Percentiles rank a stretch among this genome's conserved stretches.
Conservation (phyloP, 2,888 invertebrate genomes). For the Aspidiotus destructor region DNA sequence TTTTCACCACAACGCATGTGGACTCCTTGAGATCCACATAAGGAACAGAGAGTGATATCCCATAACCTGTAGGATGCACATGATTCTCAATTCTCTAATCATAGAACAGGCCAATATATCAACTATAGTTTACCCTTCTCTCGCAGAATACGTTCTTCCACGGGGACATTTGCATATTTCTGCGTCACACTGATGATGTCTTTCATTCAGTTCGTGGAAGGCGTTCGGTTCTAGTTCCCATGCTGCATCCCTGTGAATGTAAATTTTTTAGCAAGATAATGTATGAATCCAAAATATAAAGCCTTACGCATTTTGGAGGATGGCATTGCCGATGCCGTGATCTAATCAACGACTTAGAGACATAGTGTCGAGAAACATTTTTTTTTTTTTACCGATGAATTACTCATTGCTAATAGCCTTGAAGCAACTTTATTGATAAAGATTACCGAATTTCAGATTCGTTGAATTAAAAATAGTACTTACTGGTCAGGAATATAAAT, state of each 20-base stretch:
- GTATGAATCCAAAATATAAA: neutral
- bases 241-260: slow-evolving; percentile 57
- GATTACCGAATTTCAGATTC: neutral
- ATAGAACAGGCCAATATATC: neutral
- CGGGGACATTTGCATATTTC: slow-evolving; percentile 50
- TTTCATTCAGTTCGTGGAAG: slow-evolving; percentile 57
- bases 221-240: slow-evolving; percentile 74
- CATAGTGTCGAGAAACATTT: too few species aligned
- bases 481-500: slow-evolving; percentile 56
- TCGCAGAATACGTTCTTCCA: neutral
- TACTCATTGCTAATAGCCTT: neutral
- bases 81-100: neutral
- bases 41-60: slow-evolving; percentile 48
- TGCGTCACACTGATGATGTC: slow-evolving; percentile 54
- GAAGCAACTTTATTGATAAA: slow-evolving; percentile 3
- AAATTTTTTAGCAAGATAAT: neutral
- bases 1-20: slow-evolving; percentile 47
- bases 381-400: too few species aligned
- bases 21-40: slow-evolving; percentile 49
- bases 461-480: slow-evolving; percentile 7
- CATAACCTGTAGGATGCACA: slow-evolving; percentile 39
- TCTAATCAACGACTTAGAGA: neutral
- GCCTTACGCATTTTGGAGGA: neutral
- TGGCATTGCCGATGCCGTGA: neutral
- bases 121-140: slow-evolving; percentile 7